Percentiles rank a stretch among this genome's conserved stretches.
Evolutionary conservation across 2,797 vertebrate genomes (phyloP).

Genomic region (Limosa lapponica): DNA sequence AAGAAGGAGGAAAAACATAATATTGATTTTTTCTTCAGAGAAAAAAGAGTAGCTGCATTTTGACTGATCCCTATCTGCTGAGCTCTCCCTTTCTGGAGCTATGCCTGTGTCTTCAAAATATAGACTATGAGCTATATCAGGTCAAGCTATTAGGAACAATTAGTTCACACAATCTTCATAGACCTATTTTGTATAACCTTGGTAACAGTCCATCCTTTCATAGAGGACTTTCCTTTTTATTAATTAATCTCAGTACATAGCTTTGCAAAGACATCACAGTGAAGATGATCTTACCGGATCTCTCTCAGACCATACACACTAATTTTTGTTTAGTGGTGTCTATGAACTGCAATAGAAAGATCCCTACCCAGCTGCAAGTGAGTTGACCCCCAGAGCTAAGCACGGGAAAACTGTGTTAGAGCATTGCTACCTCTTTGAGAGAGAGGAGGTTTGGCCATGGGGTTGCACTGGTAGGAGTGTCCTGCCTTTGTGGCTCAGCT

Average conservation of each 20-base stretch:
- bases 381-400: neutral
- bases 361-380: neutral
- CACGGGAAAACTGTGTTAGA: neutral
- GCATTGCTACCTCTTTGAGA: fast-evolving
- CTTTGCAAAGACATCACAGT: neutral
- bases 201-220: neutral
- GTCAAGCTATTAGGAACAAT: neutral
- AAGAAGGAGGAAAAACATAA: neutral
- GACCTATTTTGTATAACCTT: neutral
- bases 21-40: slow-evolving; percentile 50
- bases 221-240: neutral
- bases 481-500: neutral
- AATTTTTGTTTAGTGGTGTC: neutral
- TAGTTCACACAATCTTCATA: neutral
- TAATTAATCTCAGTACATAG: neutral
- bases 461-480: neutral
- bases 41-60: neutral
- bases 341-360: neutral
- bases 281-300: neutral
- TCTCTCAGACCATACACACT: neutral
- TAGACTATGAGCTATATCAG: neutral
- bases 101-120: neutral
- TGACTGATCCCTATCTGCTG: neutral
- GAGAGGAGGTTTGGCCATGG: neutral
- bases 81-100: neutral